A percentile compares a stretch with the other conserved stretches of the same genome.
Conservation (phyloP, 2,888 invertebrate genomes). For the Subacronicta megacephala region DNA sequence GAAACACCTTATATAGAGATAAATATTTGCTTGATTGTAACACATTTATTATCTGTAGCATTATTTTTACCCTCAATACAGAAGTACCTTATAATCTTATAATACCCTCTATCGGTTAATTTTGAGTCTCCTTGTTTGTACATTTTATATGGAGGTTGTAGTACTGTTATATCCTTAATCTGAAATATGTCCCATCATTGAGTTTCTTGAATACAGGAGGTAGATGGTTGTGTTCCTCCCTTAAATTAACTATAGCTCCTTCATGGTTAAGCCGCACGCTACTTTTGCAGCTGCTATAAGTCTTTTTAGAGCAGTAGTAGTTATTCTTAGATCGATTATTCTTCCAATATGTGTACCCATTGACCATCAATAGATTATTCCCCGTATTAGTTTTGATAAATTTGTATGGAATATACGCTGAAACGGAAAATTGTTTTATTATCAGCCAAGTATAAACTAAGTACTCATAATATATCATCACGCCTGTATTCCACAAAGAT, state of each 20-base stretch:
- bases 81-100: no score
- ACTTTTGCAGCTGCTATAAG: constrained; percentile 10
- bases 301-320: constrained; percentile 39
- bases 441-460: no score
- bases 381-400: constrained; percentile 30
- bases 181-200: constrained; percentile 10
- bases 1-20: no score
- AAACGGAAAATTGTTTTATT: constrained; percentile 9
- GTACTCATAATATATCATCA: no score
- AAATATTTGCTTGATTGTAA: no score
- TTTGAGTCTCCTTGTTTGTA: no score
- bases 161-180: not conserved
- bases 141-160: no score
- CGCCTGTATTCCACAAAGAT: no score
- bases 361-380: constrained; percentile 18
- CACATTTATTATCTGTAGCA: no score
- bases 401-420: no score
- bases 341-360: constrained; percentile 31
- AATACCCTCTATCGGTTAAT: no score
- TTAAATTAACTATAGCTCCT: not conserved
- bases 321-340: constrained; percentile 11
- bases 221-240: constrained; percentile 19
- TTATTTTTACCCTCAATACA: no score
- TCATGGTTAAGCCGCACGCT: constrained; percentile 10
- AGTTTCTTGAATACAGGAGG: constrained; percentile 18